Base-by-base conservation (phyloP, 2,888 invertebrate species). In the Mimumesa dahlbomi region DNA sequence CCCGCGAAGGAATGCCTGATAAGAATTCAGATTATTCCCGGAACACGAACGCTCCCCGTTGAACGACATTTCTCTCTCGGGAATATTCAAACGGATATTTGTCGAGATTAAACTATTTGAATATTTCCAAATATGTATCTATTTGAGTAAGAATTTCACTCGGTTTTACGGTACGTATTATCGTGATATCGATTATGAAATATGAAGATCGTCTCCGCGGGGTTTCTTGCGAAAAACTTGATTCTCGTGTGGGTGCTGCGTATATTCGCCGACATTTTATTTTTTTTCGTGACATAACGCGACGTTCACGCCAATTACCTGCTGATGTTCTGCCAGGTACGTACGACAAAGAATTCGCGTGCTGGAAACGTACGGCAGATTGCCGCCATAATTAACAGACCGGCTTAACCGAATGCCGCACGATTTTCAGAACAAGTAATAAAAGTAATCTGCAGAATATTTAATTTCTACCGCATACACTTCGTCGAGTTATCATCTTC, bases 271-370 rank as follows among this genome's bases (percentile, higher is more conserved):
- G 57, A 63, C 48, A 49, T 69, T 64, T 63, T 66, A 63, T 64
- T 62, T 62, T 64, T 62, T 62, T 61, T 64, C 75, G 58, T 82
- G 74, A 77, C 81, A 81, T 79, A 82, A 83, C 71, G 65, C 79
- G 74, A 77, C 83, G 83, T 83, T n/a, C 76, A 83, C 82, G 83
- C 42, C 68, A 83, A 83, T 83, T 83, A 83, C 71, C 77, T 68
- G 42, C 48, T 48, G 40, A 38, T 21, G 71, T 56, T 36, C 18
- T n/a, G n/a, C n/a, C n/a, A 7, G 57, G 31, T 18, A 50, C 42
- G 61, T n/a, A 66, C 54, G 68, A 73, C 71, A 69, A 73, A 64
- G 43, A 63, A 59, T 46, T 71, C 59, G 66, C 62, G 57, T 66
- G 69, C 61, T 48, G 57, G 31, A 13, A 66, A 58, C 53, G 16